Percentiles rank a stretch among this genome's conserved stretches.
Conservation (phyloP, 2,888 invertebrate genomes). For the Strigamia maritima region DNA sequence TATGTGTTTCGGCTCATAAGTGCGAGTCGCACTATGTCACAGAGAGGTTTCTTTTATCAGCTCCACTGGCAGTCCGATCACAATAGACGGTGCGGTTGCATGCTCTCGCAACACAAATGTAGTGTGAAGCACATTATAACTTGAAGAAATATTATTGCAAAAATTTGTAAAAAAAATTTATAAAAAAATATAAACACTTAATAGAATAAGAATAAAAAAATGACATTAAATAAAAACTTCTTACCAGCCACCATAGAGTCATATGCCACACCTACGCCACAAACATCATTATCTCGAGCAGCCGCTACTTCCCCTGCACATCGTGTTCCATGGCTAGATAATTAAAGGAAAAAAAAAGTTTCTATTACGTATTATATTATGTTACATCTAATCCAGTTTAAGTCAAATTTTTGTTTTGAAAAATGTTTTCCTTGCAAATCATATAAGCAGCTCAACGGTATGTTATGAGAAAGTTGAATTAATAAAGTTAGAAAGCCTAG, state of each 20-base stretch:
- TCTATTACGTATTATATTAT: neutral
- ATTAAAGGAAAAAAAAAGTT: constrained; percentile 37
- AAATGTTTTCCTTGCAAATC: too few species aligned
- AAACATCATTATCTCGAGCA: constrained; percentile 94
- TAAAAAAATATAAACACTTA: neutral
- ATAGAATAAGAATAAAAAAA: neutral
- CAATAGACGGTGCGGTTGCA: constrained; percentile 18
- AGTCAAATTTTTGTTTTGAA: neutral
- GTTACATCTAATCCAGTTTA: neutral
- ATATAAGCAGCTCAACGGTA: too few species aligned
- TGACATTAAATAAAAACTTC: neutral
- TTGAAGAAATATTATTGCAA: neutral
- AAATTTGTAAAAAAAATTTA: neutral
- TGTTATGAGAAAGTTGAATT: too few species aligned
- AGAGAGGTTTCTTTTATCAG: neutral
- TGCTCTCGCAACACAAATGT: constrained; percentile 2
- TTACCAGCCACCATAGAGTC: constrained; percentile 95
- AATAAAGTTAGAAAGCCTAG: neutral
- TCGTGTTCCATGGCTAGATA: constrained; percentile 86
- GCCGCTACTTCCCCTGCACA: constrained; percentile 99
- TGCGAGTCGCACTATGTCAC: neutral
- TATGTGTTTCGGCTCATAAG: constrained; percentile 14
- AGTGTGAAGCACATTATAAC: neutral
- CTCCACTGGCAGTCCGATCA: neutral
- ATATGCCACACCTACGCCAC: constrained; percentile 98